Conservation (phyloP, 1,140 invertebrate species). For the Colletes latitarsis region DNA sequence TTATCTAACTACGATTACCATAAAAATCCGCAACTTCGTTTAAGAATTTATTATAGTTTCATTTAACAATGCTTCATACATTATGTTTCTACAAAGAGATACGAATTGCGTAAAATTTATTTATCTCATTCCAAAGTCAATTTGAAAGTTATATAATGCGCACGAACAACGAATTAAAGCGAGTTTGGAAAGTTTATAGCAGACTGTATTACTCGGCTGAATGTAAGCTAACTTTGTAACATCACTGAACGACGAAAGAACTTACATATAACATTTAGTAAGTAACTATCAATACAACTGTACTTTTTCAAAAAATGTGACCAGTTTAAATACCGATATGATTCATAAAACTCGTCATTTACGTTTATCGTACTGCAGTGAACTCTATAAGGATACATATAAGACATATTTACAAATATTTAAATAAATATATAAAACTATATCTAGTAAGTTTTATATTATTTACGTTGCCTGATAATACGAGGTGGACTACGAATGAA, state of each 20-base stretch:
- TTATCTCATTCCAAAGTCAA: not conserved
- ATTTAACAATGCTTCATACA: conserved; percentile 9
- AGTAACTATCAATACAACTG: conserved; percentile 12
- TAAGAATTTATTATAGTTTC: conserved; percentile 20
- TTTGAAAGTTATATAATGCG: not conserved
- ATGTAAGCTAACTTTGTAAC: not conserved
- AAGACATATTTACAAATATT: conserved; percentile 51
- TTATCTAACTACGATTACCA: not conserved
- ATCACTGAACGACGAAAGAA: not conserved
- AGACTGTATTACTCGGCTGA: not conserved
- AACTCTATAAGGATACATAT: conserved; percentile 4
- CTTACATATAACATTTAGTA: conserved; percentile 1
- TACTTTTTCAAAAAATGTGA: not conserved
- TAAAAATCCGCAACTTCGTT: not conserved
- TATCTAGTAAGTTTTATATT: conserved; percentile 18
- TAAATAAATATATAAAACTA: conserved; percentile 59
- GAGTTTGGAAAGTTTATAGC: not conserved
- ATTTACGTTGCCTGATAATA: conserved; percentile 13
- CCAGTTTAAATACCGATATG: not conserved
- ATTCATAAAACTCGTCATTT: conserved; percentile 9
- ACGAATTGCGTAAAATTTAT: not conserved
- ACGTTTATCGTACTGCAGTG: not conserved
- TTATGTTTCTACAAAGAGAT: conserved; percentile 11
- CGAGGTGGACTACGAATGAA: conserved; percentile 8
- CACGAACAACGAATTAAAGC: not conserved